phyloP scores from a whole-genome alignment of 2,888 invertebrate genomes.

The Oxyteleia sp. region DNA sequence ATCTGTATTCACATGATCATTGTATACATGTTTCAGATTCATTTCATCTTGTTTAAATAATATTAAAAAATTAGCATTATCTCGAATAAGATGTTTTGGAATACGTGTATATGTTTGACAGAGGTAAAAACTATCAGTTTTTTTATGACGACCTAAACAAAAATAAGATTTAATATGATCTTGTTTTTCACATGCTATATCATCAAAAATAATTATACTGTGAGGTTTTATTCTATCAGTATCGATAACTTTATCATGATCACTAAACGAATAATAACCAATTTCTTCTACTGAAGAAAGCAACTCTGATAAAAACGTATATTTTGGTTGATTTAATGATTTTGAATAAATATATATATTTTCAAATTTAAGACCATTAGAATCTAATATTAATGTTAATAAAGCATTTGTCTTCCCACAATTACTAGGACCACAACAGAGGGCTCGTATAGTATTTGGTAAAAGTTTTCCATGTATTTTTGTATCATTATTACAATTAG shows the following conservation, averaged over 20 bases:
- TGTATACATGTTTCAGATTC: conserved; percentile 80
- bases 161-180: conserved; percentile 72
- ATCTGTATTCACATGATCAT: conserved; percentile 68
- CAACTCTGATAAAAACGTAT: conserved; percentile 76
- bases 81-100: conserved; percentile 52
- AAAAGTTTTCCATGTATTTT: conserved; percentile 26
- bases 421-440: conserved; percentile 83
- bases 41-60: conserved; percentile 84
- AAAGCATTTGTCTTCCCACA: conserved; percentile 85
- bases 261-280: conserved; percentile 49
- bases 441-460: conserved; percentile 58
- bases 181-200: conserved; percentile 81
- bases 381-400: conserved; percentile 79
- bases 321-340: conserved; percentile 75
- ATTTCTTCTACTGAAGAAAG: conserved; percentile 53
- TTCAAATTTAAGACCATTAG: conserved; percentile 83
- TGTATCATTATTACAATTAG: not conserved
- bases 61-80: conserved; percentile 48
- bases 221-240: too few species aligned
- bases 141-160: conserved; percentile 73
- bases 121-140: conserved; percentile 80
- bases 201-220: conserved; percentile 84
- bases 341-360: conserved; percentile 84
- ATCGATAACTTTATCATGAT: conserved; percentile 42
- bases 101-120: conserved; percentile 76